phyloP scores from a whole-genome alignment of 2,113 vertebrate species.

The Asarcornis scutulata region DNA sequence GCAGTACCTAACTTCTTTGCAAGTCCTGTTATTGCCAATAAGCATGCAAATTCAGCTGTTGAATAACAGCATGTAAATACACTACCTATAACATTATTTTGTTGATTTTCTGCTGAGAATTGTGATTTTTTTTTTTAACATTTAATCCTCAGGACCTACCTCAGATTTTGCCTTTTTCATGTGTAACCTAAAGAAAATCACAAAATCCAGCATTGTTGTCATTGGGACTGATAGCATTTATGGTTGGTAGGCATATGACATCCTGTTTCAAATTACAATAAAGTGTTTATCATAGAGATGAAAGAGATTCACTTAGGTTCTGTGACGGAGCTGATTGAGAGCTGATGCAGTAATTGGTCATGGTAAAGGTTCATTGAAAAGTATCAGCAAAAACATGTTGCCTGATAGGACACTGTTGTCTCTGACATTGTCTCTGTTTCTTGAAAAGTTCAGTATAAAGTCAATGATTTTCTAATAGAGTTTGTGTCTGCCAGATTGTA shows the following conservation, averaged over 20 bases:
- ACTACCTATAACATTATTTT: background rate
- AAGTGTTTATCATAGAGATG: background rate
- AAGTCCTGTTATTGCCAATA: background rate
- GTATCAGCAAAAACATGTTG: background rate
- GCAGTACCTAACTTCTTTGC: background rate
- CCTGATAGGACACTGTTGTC: background rate
- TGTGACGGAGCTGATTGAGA: background rate
- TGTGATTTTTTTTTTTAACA: background rate
- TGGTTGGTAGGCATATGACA: background rate
- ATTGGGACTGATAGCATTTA: background rate
- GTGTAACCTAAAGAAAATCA: background rate
- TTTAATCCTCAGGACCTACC: background rate
- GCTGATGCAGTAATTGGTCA: background rate
- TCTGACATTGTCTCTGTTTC: background rate
- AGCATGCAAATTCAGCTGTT: background rate
- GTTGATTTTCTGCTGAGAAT: background rate
- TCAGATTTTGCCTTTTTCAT: background rate
- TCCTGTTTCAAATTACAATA: background rate
- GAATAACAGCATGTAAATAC: background rate
- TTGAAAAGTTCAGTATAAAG: background rate
- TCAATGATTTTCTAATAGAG: background rate
- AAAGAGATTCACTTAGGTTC: background rate
- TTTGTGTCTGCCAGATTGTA: background rate
- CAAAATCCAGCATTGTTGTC: background rate
- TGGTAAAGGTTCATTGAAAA: background rate